A percentile compares a stretch with the other conserved stretches of the same genome.
Evolutionary conservation across 1,140 invertebrate genomes (phyloP).

Genomic region (Diploscapter pachys): DNA sequence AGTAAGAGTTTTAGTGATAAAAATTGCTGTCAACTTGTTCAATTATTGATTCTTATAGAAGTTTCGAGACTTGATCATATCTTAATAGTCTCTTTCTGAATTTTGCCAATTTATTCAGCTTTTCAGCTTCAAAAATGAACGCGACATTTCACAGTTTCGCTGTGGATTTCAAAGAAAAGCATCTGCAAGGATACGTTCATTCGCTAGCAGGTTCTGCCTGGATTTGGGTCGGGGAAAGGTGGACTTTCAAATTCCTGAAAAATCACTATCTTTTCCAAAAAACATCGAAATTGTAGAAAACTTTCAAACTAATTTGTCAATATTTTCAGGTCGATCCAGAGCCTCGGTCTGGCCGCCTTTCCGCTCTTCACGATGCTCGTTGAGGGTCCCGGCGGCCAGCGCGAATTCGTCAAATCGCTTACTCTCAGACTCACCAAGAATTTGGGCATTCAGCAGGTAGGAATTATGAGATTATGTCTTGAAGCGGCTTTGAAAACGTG

Average conservation of each 20-base stretch:
- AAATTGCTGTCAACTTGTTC: too few species aligned
- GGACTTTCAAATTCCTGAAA: neutral
- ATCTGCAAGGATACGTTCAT: neutral
- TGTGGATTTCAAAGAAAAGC: neutral
- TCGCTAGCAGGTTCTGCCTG: constrained; percentile 3
- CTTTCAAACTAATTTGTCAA: neutral
- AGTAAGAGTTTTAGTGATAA: too few species aligned
- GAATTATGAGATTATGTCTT: neutral
- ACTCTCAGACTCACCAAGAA: constrained; percentile 3
- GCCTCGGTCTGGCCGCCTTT: neutral
- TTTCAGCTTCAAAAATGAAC: too few species aligned
- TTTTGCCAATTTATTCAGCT: too few species aligned
- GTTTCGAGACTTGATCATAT: too few species aligned
- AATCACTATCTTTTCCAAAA: neutral
- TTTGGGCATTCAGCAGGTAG: constrained; percentile 7
- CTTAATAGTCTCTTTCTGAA: too few species aligned
- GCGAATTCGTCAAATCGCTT: constrained; percentile 6
- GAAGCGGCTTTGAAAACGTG: neutral
- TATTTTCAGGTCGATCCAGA: neutral
- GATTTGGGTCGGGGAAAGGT: constrained; percentile 9
- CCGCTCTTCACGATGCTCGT: constrained; percentile 1
- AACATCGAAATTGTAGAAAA: neutral
- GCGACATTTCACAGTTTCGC: too few species aligned
- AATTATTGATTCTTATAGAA: too few species aligned
- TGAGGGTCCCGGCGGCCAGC: neutral